Conservation (phyloP, 2,888 invertebrate species). For the Lutraria lutraria region DNA sequence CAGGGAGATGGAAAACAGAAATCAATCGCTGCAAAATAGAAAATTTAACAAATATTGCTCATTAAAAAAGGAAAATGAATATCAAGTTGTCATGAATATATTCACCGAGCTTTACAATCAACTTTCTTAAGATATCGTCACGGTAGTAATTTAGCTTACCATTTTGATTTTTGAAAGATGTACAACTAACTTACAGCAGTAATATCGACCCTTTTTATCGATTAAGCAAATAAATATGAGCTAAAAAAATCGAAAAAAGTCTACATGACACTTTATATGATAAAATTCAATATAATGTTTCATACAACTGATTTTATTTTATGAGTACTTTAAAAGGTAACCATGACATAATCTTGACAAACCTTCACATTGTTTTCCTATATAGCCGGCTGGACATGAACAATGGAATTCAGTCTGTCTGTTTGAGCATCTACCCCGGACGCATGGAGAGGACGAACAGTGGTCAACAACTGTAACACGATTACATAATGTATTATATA, state of each 20-base stretch:
- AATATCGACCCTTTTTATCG: too few relatives aligned
- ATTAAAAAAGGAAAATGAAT: not conserved
- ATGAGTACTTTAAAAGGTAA: not conserved
- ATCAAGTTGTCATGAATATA: not conserved
- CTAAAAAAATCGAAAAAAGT: too few relatives aligned
- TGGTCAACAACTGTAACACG: not conserved
- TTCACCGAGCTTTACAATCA: too few relatives aligned
- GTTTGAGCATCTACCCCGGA: constrained; percentile 9
- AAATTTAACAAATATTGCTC: not conserved
- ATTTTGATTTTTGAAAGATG: too few relatives aligned
- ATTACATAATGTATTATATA: not conserved
- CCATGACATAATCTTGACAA: not conserved
- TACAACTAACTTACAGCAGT: too few relatives aligned
- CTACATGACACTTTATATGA: not conserved
- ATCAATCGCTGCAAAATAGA: constrained; percentile 1
- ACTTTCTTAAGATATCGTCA: too few relatives aligned
- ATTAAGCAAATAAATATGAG: too few relatives aligned
- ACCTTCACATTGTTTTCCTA: constrained; percentile 17
- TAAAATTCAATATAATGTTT: too few relatives aligned
- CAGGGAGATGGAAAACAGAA: constrained; percentile 18
- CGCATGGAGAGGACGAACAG: constrained; percentile 11
- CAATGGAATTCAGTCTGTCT: constrained; percentile 7
- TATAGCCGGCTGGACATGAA: constrained; percentile 1
- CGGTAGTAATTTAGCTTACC: too few relatives aligned
- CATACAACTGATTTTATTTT: too few relatives aligned